Base-by-base conservation (phyloP, 64 coral and sea anemone genomes). In the Porites australiensis region DNA sequence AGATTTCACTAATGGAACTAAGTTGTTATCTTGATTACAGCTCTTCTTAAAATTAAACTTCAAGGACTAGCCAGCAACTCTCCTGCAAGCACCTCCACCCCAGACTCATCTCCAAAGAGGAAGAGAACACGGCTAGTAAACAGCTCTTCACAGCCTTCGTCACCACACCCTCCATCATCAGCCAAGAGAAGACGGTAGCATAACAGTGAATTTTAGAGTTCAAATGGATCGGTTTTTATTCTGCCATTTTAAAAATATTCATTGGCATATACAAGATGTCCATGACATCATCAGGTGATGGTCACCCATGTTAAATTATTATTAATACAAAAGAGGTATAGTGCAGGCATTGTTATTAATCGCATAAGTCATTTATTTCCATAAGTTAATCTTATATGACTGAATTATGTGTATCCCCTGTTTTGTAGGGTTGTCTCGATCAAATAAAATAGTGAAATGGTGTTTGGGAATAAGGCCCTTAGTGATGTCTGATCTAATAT, bases 101-200 rank as follows among this genome's bases (percentile, higher is more conserved):
- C 98, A 55, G 98, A 99, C 46, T 96, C 98, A 1, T 99, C 98
- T 22, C 98, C 98, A 66, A 99, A 99, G 88, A 92, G 98, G 18
- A 99, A 99, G 74, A 96, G 98, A 90, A 99, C 98, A 5, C 91
- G 98, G 50, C 91, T 93, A 52, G 95, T 90, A 23, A 97, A 97
- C 75, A 97, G 95, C 78, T 96, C 98, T 1, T 99, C 98, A 13
- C 98, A 99, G 74, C 98, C 98, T 15, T 93, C 98, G 13, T 99
- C 98, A 45, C 98, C 98, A 47, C 98, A 99, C 53, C 77, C 98
- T 55, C 98, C 98, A 11, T 45, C 91, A 21, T 82, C 98, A 58
- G 79, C 90, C 44, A 99, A 99, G 77, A 88, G 98, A 77, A 93
- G 98, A 88, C 94, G 98, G 57, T 99, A 97, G 49, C 62, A 84